Evolutionary conservation across 2,113 vertebrate species (phyloP), one percentile per base, ranked within the genome.

Genomic region (Tamias sibiricus): DNA sequence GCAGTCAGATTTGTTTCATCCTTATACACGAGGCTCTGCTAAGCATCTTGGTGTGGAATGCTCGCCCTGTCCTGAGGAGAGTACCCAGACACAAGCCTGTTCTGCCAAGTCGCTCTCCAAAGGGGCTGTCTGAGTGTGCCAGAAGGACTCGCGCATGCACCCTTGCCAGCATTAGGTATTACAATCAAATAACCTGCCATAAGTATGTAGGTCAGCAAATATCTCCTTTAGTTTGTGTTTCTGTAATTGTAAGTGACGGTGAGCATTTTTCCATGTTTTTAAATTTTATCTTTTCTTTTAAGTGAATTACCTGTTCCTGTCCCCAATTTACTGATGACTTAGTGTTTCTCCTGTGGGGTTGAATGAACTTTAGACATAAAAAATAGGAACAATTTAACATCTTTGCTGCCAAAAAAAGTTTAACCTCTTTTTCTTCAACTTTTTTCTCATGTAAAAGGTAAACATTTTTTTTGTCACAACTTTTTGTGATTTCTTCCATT

Each of bases 401-500:
- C 20, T 87, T 64, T 57, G 40, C 68, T 92, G 83, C 47, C 47
- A 75, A 75, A 72, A 76, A 30, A 88, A 26, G 57, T 47, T 81
- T 66, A 81, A 52, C 32, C 14, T 82, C 79, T 94, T 92, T 64
- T 66, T 87, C 86, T 84, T 49, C 84, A 81, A 11, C 24, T 69
- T 71, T 89, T 90, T 84, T 76, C 72, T 85, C 49, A 37, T 14
- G 62, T 69, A 75, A 79, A 87, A 77, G 52, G 26, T 95, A 84
- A 90, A 90, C 10, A 47, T n/a, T 95, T 80, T 95, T 80, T 92
- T n/a, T 49, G 13, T 83, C 59, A 54, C 17, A 13, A 8, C 28
- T 57, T 54, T 79, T 79, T 44, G 28, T 74, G 40, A 81, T 94
- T 64, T 96, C 62, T 91, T 90, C 80, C 40, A 28, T 68, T 91